phyloP scores from a whole-genome alignment of 2,113 vertebrate genomes.

The Prunella himalayana region DNA sequence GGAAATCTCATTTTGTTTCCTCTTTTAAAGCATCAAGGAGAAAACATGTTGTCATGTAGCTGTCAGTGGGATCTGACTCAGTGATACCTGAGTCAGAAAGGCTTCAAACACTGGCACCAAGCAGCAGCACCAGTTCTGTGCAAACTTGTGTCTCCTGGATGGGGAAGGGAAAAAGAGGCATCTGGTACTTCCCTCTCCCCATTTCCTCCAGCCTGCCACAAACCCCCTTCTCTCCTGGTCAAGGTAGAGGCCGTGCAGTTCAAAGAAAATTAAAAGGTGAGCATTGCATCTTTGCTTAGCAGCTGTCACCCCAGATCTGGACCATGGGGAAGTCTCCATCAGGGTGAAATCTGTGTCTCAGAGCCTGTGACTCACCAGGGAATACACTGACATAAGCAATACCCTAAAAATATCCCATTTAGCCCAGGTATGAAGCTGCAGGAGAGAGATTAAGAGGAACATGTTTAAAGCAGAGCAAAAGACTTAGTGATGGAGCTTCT shows the following conservation, averaged over 20 bases:
- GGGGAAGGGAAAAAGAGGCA: background rate
- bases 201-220: background rate
- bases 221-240: background rate
- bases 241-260: background rate
- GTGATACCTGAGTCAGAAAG: background rate
- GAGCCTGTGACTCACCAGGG: background rate
- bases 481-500: background rate
- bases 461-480: background rate
- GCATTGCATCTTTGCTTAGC: background rate
- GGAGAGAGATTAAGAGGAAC: background rate
- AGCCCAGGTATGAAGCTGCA: background rate
- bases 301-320: background rate
- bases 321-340: background rate
- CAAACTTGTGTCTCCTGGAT: background rate
- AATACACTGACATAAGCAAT: accelerated
- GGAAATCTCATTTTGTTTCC: background rate
- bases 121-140: background rate
- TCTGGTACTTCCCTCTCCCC: background rate
- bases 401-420: background rate
- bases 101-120: background rate
- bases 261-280: background rate
- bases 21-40: background rate
- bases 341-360: background rate
- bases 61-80: background rate
- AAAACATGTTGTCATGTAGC: background rate